Evolutionary conservation across 2,797 vertebrate genomes (phyloP), one percentile per base, ranked within the genome.

Genomic region (Parauchenoglanis ngamensis): DNA sequence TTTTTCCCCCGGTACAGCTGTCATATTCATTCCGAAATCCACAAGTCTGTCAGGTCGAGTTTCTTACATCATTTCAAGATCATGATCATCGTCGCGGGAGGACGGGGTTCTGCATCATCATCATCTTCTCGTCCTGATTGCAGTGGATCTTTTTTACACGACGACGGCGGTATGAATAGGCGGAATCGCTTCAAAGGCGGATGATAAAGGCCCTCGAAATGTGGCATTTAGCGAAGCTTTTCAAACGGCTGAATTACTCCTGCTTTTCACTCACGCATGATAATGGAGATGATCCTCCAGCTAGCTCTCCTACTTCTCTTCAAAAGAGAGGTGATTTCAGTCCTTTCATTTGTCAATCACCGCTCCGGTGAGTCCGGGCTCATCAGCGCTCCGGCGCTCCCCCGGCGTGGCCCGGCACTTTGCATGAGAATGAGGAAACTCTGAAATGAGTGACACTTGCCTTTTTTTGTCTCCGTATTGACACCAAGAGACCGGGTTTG

Each of bases 281-380:
- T 95, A 94, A 93, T 93, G 90, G 89, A 94, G 93, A 94, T 93
- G 93, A 94, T 94, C 92, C 92, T 90, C 92, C 88, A 92, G 94
- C 95, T 92, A 92, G 86, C 89, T 90, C 90, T 92, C 91, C 94
- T 92, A 89, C 90, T 89, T 90, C 88, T 81, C 94, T 95, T 92
- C 65, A 93, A 93, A 95, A 94, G 92, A 91, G 93, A 93, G 91
- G 91, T 94, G 92, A 92, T 95, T 94, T 94, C 91, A 87, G 91
- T 92, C 89, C 93, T 95, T 96, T 96, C 93, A 94, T 95, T 94
- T 92, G 93, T 93, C 93, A 92, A 87, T 94, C 94, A 95, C 25
- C 56, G 35, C 76, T 86, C 73, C 44, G 31, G 87, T 52, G 76
- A 83, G 85, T 83, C 78, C 57, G 15, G 85, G 85, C 82, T 88